Percentiles rank a stretch among this genome's conserved stretches.
Evolutionary conservation across 2,888 invertebrate genomes (phyloP).

Genomic region (Tiliacea aurago): DNA sequence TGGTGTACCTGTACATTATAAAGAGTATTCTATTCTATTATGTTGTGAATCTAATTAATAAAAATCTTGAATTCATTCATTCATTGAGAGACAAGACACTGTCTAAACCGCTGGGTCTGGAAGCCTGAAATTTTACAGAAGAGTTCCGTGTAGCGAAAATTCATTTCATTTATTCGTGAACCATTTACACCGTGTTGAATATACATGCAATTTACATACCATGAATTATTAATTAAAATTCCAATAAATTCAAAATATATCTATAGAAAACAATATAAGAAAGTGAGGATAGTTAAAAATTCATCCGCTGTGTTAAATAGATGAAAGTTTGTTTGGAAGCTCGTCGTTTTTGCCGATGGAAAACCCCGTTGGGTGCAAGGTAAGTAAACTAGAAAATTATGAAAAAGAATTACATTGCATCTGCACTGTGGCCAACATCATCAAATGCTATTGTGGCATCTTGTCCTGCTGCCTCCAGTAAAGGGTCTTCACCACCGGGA

Average conservation of each 20-base stretch:
- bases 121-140: not conserved
- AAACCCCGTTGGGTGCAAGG: not conserved
- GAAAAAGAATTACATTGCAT: constrained; percentile 91
- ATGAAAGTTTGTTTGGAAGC: not conserved
- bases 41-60: not conserved
- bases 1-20: too few species aligned
- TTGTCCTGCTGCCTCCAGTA: constrained; percentile 94
- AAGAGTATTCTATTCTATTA: too few species aligned
- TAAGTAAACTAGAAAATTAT: not conserved
- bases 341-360: too few species aligned
- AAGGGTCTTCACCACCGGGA: constrained; percentile 96
- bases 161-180: too few species aligned
- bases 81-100: not conserved
- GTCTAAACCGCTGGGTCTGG: not conserved
- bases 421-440: constrained; percentile 98
- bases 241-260: too few species aligned
- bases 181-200: too few species aligned
- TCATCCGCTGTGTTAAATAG: not conserved
- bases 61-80: not conserved
- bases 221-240: too few species aligned
- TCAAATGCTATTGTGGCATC: constrained; percentile 97
- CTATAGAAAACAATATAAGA: too few species aligned
- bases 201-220: too few species aligned
- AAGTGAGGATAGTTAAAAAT: not conserved
- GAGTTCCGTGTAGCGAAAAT: not conserved